Percentiles rank a stretch among this genome's conserved stretches.
Conservation (phyloP, 1,140 invertebrate species). For the Ceratina australensis region DNA sequence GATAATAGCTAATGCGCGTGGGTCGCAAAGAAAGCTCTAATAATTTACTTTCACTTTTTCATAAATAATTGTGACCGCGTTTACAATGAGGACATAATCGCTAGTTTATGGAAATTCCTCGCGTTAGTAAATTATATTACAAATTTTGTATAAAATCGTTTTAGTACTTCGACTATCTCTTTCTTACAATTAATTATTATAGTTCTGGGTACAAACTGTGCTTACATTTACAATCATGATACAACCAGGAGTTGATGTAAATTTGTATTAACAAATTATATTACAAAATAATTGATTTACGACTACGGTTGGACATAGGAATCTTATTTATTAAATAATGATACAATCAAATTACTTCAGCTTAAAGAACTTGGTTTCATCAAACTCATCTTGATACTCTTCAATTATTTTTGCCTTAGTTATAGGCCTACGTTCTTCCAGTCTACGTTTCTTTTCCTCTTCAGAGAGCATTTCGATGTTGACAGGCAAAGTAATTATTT, state of each 20-base stretch:
- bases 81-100: neutral
- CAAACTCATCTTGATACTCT: conserved; percentile 87
- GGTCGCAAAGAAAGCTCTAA: conserved; percentile 1
- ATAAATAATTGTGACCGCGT: neutral
- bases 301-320: neutral
- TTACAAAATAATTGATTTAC: neutral
- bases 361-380: conserved; percentile 81
- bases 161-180: too few species aligned
- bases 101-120: too few species aligned
- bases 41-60: conserved; percentile 24
- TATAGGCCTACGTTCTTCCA: conserved; percentile 87
- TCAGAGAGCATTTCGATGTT: conserved; percentile 86
- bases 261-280: too few species aligned
- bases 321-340: neutral
- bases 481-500: conserved; percentile 91
- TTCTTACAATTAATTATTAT: too few species aligned
- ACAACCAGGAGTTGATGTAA: too few species aligned
- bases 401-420: conserved; percentile 87
- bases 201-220: too few species aligned
- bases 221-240: neutral
- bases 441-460: conserved; percentile 83
- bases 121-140: too few species aligned
- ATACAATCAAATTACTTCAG: neutral
- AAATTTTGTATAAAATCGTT: too few species aligned
- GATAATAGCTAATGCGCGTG: neutral